These are phyloP conservation scores for Melanotaenia pygmaea DNA, from an alignment of 2,797 vertebrate species.

Conservation along the genomic window DNA sequence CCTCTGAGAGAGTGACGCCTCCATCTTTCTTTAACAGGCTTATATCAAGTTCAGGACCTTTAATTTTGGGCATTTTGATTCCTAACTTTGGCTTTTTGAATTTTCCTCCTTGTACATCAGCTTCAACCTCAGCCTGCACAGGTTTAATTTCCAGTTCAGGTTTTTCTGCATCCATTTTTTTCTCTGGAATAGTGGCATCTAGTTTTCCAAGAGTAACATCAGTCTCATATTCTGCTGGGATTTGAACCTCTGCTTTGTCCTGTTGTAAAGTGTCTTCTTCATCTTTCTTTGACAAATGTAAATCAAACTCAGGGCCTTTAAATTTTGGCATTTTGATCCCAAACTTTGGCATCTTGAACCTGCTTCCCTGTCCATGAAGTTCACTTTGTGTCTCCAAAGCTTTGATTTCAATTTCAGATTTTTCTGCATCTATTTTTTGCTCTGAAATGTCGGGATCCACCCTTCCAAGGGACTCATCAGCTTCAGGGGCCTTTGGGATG, in stretches of 20 bases:
- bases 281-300: constrained; percentile 53
- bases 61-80: constrained; percentile 29
- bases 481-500: constrained; percentile 31
- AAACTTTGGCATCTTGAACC: constrained; percentile 65
- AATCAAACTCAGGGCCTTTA: constrained; percentile 41
- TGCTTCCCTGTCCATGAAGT: constrained; percentile 26
- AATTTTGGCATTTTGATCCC: constrained; percentile 54
- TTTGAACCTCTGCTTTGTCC: constrained; percentile 23
- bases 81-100: constrained; percentile 62
- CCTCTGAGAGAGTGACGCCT: constrained; percentile 25
- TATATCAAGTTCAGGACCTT: constrained; percentile 38
- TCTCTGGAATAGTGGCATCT: constrained; percentile 43
- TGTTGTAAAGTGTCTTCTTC: constrained; percentile 31
- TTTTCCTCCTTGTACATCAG: constrained; percentile 36
- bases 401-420: constrained; percentile 30
- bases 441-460: constrained; percentile 45
- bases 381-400: constrained; percentile 11
- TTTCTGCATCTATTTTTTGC: constrained; percentile 20
- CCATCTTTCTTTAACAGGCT: constrained; percentile 38
- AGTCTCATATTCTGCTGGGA: constrained; percentile 29
- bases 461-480: constrained; percentile 27
- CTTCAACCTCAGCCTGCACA: constrained; percentile 13
- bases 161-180: constrained; percentile 24
- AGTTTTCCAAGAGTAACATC: constrained; percentile 27
- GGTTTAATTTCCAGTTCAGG: constrained; percentile 35